Base-by-base conservation (phyloP, 2,113 vertebrate genomes). In the Rana temporaria region DNA sequence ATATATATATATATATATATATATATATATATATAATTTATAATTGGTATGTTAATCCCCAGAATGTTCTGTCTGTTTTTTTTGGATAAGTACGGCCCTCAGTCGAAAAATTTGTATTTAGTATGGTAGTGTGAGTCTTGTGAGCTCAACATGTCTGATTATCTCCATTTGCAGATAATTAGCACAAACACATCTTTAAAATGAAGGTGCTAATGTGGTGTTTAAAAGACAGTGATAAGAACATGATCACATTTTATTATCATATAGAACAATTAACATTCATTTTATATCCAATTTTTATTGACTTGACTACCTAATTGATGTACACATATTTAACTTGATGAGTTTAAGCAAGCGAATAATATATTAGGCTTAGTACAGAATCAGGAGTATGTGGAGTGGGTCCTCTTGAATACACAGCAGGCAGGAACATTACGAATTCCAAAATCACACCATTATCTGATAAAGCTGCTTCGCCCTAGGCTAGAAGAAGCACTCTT, bases 401-500 rank as follows among this genome's bases (percentile, higher is more conserved):
- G 8, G 8, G 70, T 38, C 78, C 17, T 81, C 82, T 26, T 32
- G 14, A 75, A 38, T 85, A 77, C 85, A 85, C 85, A 79, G 70
- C 73, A 73, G 85, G 78, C 75, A 52, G 65, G 34, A 70, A 84
- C 82, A 82, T 0, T 0, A 22, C 17, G 89, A 88, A 92, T 90
- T 88, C 86, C 77, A 19, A 90, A 87, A 84, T 32, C 68, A 87
- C 84, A 82, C 71, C 82, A 62, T 59, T 63, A 42, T 85, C 81
- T 85, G 84, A 88, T 87, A 87, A 88, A 81, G 78, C 80, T 1
- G 42, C 4, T 72, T 67, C 78, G 85, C 89, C 84, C 87, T 72
- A 70, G 92, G 88, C 71, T 60, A 34, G 80, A 88, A 87, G 82
- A 89, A 59, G 85, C 85, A 90, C 90, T 93, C 88, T 88, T 64